These are phyloP conservation scores for Tyrannus savana DNA, from an alignment of 2,113 vertebrate species.

Conservation along the genomic window DNA sequence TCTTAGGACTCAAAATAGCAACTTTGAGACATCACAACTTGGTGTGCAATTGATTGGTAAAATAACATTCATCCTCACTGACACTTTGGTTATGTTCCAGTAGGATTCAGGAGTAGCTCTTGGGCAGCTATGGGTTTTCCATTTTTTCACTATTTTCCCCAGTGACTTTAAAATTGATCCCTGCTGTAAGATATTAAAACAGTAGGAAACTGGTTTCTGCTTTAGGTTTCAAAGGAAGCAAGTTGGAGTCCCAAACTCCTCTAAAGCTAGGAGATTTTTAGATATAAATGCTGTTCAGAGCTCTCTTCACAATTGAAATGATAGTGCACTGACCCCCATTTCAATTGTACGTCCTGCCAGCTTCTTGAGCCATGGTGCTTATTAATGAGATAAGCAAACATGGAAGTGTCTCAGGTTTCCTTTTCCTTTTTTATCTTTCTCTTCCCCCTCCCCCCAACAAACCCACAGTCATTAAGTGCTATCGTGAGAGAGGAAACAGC, in stretches of 20 bases:
- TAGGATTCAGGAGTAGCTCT: neutral
- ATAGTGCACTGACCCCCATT: neutral
- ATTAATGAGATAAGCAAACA: constrained; percentile 15
- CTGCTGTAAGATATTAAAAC: neutral
- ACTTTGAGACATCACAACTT: neutral
- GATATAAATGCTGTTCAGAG: neutral
- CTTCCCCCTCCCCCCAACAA: neutral
- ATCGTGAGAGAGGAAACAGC: constrained; percentile 56
- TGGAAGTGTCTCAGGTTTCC: neutral
- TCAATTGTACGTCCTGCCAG: neutral
- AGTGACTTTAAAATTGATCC: neutral
- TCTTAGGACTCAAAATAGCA: neutral
- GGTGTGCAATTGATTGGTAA: neutral
- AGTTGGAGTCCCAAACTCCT: neutral
- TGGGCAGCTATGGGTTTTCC: neutral
- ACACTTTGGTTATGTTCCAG: neutral
- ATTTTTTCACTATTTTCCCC: neutral
- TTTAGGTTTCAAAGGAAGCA: neutral
- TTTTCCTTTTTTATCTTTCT: neutral
- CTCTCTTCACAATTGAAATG: neutral
- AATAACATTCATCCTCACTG: neutral
- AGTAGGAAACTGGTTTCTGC: neutral
- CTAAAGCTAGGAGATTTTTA: neutral
- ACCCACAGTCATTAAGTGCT: constrained; percentile 15
- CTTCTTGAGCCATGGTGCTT: neutral